Percentiles rank a stretch among this genome's conserved stretches.
phyloP scores from a whole-genome alignment of 2,888 invertebrate species.

The Xestia ashworthii region DNA sequence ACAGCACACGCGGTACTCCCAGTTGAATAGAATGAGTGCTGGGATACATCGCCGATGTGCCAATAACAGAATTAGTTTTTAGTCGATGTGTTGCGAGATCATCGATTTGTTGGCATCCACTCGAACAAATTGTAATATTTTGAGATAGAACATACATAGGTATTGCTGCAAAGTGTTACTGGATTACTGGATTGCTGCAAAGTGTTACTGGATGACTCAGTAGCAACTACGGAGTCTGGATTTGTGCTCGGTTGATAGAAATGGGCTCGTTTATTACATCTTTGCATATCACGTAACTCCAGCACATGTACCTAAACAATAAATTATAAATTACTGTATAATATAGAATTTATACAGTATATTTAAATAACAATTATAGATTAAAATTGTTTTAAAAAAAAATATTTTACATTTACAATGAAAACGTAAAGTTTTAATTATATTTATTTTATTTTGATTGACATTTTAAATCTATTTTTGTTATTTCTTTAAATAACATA shows the following conservation, averaged over 20 bases:
- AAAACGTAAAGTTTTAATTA: too few relatives aligned
- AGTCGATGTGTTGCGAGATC: constrained; percentile 1
- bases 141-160: not conserved
- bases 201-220: not conserved
- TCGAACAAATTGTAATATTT: not conserved
- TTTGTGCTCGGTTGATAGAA: not conserved
- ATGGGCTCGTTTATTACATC: not conserved
- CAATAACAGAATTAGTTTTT: constrained; percentile 27
- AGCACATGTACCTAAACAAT: too few relatives aligned
- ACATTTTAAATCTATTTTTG: too few relatives aligned
- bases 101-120: constrained; percentile 18
- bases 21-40: not conserved
- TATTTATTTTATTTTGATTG: too few relatives aligned
- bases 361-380: too few relatives aligned
- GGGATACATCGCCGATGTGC: not conserved
- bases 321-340: too few relatives aligned
- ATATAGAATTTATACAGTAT: too few relatives aligned
- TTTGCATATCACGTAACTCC: too few relatives aligned
- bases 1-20: not conserved
- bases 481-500: too few relatives aligned
- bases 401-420: too few relatives aligned
- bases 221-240: not conserved
- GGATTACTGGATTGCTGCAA: not conserved
- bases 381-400: too few relatives aligned
- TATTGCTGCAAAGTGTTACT: not conserved